A percentile compares a stretch with the other conserved stretches of the same genome.
phyloP scores from a whole-genome alignment of 1,140 invertebrate genomes.

The Euura saliciscinereae region DNA sequence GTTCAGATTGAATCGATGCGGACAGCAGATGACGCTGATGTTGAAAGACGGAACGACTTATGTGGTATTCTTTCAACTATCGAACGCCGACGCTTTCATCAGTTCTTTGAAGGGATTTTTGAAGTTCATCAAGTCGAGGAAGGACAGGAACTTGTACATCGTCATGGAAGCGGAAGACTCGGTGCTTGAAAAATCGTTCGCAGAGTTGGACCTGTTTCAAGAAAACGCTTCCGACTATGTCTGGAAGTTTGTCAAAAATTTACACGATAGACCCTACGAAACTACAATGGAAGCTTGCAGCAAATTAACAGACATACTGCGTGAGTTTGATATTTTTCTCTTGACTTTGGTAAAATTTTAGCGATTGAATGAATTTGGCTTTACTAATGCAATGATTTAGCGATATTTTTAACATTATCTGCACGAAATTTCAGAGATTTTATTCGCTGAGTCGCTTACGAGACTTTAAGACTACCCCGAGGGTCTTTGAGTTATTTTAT shows the following conservation, averaged over 20 bases:
- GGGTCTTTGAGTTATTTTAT: not conserved
- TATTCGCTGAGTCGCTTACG: too few relatives aligned
- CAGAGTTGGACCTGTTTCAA: slow-evolving; percentile 81
- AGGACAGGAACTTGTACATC: slow-evolving; percentile 74
- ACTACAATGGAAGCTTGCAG: slow-evolving; percentile 83
- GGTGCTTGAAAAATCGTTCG: slow-evolving; percentile 80
- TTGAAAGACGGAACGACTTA: slow-evolving; percentile 76
- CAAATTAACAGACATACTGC: slow-evolving; percentile 76
- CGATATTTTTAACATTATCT: too few relatives aligned
- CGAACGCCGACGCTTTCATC: slow-evolving; percentile 81
- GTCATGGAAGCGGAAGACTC: slow-evolving; percentile 67
- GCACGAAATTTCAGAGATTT: too few relatives aligned
- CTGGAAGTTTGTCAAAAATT: slow-evolving; percentile 74
- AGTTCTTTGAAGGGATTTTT: slow-evolving; percentile 67
- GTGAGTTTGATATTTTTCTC: slow-evolving; percentile 36
- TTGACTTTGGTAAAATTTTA: not conserved
- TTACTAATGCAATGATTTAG: too few relatives aligned
- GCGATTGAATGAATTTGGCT: too few relatives aligned
- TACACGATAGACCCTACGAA: slow-evolving; percentile 78
- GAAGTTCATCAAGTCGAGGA: slow-evolving; percentile 69
- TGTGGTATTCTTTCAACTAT: slow-evolving; percentile 84
- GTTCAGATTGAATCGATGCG: slow-evolving; percentile 70
- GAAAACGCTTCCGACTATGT: slow-evolving; percentile 70
- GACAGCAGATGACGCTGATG: slow-evolving; percentile 73
- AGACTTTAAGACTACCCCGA: too few relatives aligned